Base-by-base conservation (phyloP, 2,888 invertebrate species). In the Netelia virgata region DNA sequence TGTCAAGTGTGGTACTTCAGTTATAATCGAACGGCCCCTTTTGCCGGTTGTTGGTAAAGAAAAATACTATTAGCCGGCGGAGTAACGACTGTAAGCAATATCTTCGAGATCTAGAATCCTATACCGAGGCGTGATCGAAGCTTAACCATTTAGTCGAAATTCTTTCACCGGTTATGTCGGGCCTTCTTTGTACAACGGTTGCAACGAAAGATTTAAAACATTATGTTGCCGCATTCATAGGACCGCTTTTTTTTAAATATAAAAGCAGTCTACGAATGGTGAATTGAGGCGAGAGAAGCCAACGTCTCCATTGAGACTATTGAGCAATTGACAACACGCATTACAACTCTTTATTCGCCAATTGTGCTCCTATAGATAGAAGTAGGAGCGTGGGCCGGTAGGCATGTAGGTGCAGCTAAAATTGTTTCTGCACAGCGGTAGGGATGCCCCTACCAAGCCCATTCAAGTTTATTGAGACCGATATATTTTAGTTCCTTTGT, bases 281-380 rank as follows among this genome's bases (percentile, higher is more conserved):
- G 55, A 16, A 73, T 69, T 53, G 68, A 43, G 75, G 68, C 66
- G 76, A 78, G 61, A 76, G 70, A 72, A 68, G 73, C 80, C 61
- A 80, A 84, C 73, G 43, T 80, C 55, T 80, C 80, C 81, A 89
- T 90, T 85, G 10, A 87, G 87, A 86, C 87, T 87, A 89, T 87
- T 88, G 88, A 89, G 88, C 88, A 88, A 78, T 87, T 86, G 83
- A 87, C 82, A 85, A 86, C 85, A 66, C 69, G 75, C 86, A 87
- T 87, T 89, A 81, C 76, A 83, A 83, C 72, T 88, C 89, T 88
- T 91, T 91, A 90, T 91, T 89, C 89, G 85, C 78, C 90, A 91
- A 90, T 92, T 89, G 85, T 68, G 81, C 86, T 81, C 82, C 79
- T 77, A 79, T 82, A 82, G 69, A 82, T 75, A 75, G 78, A 84